These are phyloP conservation scores for Tyria jacobaeae DNA, from an alignment of 2,888 invertebrate species.

Conservation along the genomic window DNA sequence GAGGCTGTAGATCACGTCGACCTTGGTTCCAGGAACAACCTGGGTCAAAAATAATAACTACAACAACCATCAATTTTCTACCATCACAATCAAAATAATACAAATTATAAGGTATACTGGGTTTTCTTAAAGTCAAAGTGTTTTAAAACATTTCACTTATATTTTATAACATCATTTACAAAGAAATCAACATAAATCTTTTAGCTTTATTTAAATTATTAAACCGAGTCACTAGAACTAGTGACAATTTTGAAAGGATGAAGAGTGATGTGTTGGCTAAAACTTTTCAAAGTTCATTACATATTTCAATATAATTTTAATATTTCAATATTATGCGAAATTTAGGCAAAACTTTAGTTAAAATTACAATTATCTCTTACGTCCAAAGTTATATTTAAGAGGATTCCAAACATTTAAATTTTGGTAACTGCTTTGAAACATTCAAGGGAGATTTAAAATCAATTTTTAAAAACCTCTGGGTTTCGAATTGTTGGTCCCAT, in stretches of 20 bases:
- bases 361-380: not conserved
- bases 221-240: too few relatives aligned
- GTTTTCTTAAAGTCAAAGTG: slow-evolving; percentile 24
- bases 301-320: not conserved
- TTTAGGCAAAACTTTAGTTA: not conserved
- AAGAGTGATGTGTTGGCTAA: too few relatives aligned
- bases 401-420: not conserved
- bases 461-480: slow-evolving; percentile 35
- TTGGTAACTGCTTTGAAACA: not conserved
- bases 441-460: slow-evolving; percentile 1
- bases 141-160: slow-evolving; percentile 1
- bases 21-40: slow-evolving; percentile 71
- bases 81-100: slow-evolving; percentile 81
- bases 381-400: slow-evolving; percentile 1
- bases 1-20: slow-evolving; percentile 61
- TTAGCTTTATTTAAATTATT: too few relatives aligned
- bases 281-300: too few relatives aligned
- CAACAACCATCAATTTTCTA: slow-evolving; percentile 73
- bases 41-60: slow-evolving; percentile 71
- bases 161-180: too few relatives aligned
- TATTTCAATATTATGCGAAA: not conserved
- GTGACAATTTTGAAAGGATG: too few relatives aligned
- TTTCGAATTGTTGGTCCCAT: slow-evolving; percentile 52
- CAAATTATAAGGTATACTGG: slow-evolving; percentile 72
- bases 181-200: too few relatives aligned